Evolutionary conservation across 2,113 vertebrate species (phyloP), one percentile per base, ranked within the genome.

Genomic region (Microtus ochrogaster): DNA sequence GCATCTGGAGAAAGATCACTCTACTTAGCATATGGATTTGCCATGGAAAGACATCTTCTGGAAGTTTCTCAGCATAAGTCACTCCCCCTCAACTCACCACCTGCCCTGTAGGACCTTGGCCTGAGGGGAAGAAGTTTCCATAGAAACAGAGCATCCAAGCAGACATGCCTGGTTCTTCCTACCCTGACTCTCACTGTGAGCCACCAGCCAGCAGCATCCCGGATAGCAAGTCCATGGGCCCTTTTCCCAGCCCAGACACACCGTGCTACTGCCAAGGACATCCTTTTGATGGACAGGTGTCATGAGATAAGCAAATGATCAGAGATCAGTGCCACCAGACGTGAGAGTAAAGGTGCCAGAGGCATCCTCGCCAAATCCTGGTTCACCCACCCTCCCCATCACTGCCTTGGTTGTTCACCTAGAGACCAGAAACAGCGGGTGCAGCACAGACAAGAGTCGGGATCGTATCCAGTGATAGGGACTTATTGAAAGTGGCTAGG

Each of bases 341-440:
- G 2, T 0, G 2, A 44, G 22, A 76, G 73, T 6, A 30, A 73
- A 83, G 22, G 28, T 7, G 17, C 17, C n/a, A 0, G 0, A 26
- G 26, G n/a, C 36, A 10, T 30, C 86, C 85, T 76, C 12, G 0
- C 2, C 14, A 44, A 68, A 17, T 26, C 33, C 17, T 16, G 44
- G 3, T 73, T 49, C 52, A 49, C 0, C 0, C 52, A 49, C 0
- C 0, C 61, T 77, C 58, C n/a, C 24, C 24, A n/a, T 21, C 88
- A 70, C 95, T 49, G 24, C n/a, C 36, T 92, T 58, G 9, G 14
- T 3, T 6, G n/a, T 3, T 78, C 61, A 3, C 82, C 73, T 41
- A 70, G 92, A 49, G 83, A 81, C n/a, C 41, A 21, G 85, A 68
- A 81, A 28, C 7, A 49, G 14, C 21, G 52, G 41, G 11, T 24